Percentiles rank a stretch among this genome's conserved stretches.
Conservation (phyloP, 2,888 invertebrate genomes). For the Eremobia ochroleuca region DNA sequence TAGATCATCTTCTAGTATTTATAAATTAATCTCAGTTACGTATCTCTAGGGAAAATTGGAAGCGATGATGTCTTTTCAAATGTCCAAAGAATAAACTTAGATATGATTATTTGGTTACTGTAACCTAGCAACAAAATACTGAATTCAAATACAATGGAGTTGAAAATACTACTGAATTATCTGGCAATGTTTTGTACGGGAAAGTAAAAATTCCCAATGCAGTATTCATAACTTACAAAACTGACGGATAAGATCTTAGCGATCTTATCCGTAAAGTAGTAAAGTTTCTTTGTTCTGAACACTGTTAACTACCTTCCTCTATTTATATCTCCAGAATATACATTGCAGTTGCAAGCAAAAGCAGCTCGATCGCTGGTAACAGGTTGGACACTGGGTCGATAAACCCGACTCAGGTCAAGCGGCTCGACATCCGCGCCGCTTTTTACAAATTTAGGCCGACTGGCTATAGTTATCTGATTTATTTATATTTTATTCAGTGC, state of each 20-base stretch:
- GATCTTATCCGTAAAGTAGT: too few species aligned
- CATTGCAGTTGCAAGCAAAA: conserved; percentile 49
- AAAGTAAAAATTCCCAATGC: neutral
- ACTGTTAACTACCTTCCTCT: conserved; percentile 6
- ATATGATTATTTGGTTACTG: neutral
- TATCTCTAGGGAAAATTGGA: neutral
- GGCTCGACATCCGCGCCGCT: conserved; percentile 53
- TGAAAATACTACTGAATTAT: neutral
- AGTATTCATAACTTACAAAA: conserved; percentile 13
- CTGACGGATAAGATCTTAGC: too few species aligned
- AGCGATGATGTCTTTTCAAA: neutral
- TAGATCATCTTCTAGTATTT: neutral
- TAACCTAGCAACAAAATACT: neutral
- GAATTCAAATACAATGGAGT: neutral
- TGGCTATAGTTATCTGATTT: conserved; percentile 37
- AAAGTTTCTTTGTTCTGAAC: conserved; percentile 19
- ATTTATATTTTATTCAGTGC: conserved; percentile 31
- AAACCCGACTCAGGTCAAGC: conserved; percentile 70
- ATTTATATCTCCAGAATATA: conserved; percentile 50
- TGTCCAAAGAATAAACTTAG: neutral
- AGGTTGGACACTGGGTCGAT: conserved; percentile 72
- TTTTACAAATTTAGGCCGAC: conserved; percentile 60
- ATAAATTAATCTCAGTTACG: neutral
- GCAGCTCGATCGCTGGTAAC: conserved; percentile 46
- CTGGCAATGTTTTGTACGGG: neutral